Percentiles rank a stretch among this genome's conserved stretches.
Evolutionary conservation across 1,140 invertebrate species (phyloP).

Genomic region (Matsumurasca onukii): DNA sequence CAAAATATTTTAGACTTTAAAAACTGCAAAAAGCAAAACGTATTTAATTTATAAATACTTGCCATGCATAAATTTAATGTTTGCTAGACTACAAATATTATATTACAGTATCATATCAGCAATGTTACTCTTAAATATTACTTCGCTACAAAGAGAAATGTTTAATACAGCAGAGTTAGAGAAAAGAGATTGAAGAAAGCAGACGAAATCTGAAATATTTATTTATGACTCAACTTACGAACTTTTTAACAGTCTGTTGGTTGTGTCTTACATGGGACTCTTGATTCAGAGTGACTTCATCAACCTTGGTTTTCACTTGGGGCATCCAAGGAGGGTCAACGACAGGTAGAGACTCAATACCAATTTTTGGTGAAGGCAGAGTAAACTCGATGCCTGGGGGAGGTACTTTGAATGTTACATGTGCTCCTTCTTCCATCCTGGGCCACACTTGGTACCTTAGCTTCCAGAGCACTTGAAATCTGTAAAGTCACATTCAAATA

Average conservation of each 20-base stretch:
- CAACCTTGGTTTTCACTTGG: constrained; percentile 95
- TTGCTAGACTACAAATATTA: no score
- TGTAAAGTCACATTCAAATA: constrained; percentile 43
- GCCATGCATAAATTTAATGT: no score
- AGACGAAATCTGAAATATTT: constrained; percentile 23
- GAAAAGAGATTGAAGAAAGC: neutral
- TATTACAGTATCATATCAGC: no score
- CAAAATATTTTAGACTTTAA: no score
- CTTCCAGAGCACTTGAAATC: constrained; percentile 96
- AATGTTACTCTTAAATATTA: no score
- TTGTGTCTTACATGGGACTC: constrained; percentile 84
- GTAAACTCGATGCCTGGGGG: constrained; percentile 99
- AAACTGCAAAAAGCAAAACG: no score
- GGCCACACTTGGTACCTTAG: constrained; percentile 98
- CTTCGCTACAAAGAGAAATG: no score
- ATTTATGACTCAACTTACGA: constrained; percentile 7
- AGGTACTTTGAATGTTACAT: constrained; percentile 93
- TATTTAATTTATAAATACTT: no score
- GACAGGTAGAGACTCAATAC: constrained; percentile 89
- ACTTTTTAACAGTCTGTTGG: constrained; percentile 14
- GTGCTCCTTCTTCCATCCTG: constrained; percentile 96
- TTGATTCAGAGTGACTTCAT: constrained; percentile 98
- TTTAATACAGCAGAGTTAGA: no score
- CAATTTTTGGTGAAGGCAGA: constrained; percentile 96
- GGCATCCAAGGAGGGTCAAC: constrained; percentile 99